A percentile compares a stretch with the other conserved stretches of the same genome.
Conservation (phyloP, 2,797 vertebrate genomes). For the Chaenodraco wilsoni region DNA sequence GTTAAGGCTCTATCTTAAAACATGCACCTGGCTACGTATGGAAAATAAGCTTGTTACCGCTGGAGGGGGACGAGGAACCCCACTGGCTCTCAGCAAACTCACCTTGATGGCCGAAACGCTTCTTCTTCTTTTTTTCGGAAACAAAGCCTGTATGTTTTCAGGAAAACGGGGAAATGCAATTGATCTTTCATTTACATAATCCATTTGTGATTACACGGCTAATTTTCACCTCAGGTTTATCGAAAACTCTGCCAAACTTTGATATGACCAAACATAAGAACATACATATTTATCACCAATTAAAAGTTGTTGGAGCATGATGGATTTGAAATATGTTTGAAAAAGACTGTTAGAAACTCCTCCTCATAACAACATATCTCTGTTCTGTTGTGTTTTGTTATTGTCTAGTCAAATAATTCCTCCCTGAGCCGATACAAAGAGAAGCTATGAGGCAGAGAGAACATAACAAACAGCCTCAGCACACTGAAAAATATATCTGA, state of each 20-base stretch:
- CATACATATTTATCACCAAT: slow-evolving; percentile 60
- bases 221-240: slow-evolving; percentile 72
- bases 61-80: slow-evolving; percentile 76
- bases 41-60: slow-evolving; percentile 79
- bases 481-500: slow-evolving; percentile 32
- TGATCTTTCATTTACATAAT: slow-evolving; percentile 83
- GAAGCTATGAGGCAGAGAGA: slow-evolving; percentile 19
- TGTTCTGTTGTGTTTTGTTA: slow-evolving; percentile 25
- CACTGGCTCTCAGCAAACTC: slow-evolving; percentile 72
- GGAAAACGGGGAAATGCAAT: slow-evolving; percentile 70
- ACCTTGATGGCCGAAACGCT: slow-evolving; percentile 72
- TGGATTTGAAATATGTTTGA: slow-evolving; percentile 21
- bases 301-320: slow-evolving; percentile 35
- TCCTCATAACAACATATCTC: slow-evolving; percentile 16
- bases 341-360: slow-evolving; percentile 15
- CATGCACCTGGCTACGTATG: slow-evolving; percentile 82
- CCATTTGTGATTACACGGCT: slow-evolving; percentile 74
- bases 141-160: slow-evolving; percentile 67
- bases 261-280: slow-evolving; percentile 61
- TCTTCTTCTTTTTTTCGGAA: slow-evolving; percentile 28
- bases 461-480: slow-evolving; percentile 40
- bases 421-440: slow-evolving; percentile 36
- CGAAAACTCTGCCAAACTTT: slow-evolving; percentile 64
- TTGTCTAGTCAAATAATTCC: slow-evolving; percentile 51
- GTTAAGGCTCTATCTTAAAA: slow-evolving; percentile 85